Base-by-base conservation (phyloP, 2,797 vertebrate genomes). In the Lepilemur septentrionalis region DNA sequence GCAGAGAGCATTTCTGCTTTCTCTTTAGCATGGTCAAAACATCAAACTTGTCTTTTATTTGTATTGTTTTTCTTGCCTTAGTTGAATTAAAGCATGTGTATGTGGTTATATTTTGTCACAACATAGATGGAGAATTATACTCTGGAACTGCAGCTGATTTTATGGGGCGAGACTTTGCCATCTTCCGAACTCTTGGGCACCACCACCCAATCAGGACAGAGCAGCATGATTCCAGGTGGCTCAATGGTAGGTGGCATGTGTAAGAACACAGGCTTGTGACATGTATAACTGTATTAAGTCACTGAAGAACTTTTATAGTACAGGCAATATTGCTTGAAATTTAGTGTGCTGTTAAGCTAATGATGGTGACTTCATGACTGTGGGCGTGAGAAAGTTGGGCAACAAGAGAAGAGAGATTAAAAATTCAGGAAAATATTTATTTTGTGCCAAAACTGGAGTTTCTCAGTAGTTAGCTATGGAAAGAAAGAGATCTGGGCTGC, bases 171-270 rank as follows among this genome's bases (percentile, higher is more conserved):
- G 99, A 99, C 97, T 99, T 99, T 98, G 99, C 99, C 86, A 99
- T 99, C 98, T 99, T 99, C 98, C 99, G 99, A 93, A 99, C 99
- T 55, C 98, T 99, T 70, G 99, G 99, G 78, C 99, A 99, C 95
- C 99, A 99, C 98, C 99, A 99, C 96, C 99, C 99, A 96, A 99
- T 99, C 98, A 99, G 99, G 97, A 99, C 99, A 0, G 99, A 99
- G 98, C 99, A 99, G 97, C 99, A 99, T 7, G 99, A 99, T 96
- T 99, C 99, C 75, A 98, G 99, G 55, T 99, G 99, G 99, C 98
- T 99, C 63, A 99, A 99, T 91, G 99, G 99, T 99, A 98, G 98
- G 99, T 98, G 92, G 85, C 59, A 17, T 43, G 0, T 65, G 25
- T 41, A 48, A 92, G 96, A 38, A 18, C 2, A 3, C 23, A 46